Conservation (phyloP, 2,888 invertebrate species). For the Brachyopa scutellaris region DNA sequence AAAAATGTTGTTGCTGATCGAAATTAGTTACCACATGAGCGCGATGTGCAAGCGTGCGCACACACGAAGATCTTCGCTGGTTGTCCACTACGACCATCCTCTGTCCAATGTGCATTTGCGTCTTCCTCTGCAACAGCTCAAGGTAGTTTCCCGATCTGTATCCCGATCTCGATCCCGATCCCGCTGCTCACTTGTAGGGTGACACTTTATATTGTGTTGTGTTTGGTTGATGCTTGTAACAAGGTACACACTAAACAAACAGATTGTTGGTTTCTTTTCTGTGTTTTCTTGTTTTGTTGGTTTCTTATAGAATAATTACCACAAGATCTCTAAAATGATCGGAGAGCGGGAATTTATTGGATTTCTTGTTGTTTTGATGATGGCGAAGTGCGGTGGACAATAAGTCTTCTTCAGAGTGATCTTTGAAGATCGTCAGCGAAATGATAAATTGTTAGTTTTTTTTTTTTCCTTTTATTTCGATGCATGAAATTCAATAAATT, state of each 20-base stretch:
- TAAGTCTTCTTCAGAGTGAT: slow-evolving; percentile 33
- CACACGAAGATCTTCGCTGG: slow-evolving; percentile 44
- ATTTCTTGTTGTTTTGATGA: background rate
- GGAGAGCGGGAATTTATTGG: slow-evolving; percentile 43
- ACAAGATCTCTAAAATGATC: slow-evolving; percentile 45
- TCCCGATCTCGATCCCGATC: too few relatives aligned
- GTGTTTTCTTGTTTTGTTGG: slow-evolving; percentile 1
- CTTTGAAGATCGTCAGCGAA: slow-evolving; percentile 20
- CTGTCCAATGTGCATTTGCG: background rate
- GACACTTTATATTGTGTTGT: slow-evolving; percentile 66
- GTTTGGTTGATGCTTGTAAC: slow-evolving; percentile 29
- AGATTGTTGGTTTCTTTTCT: background rate
- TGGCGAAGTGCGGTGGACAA: slow-evolving; percentile 1
- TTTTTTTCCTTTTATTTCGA: slow-evolving; percentile 1
- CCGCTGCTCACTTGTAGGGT: slow-evolving; percentile 59
- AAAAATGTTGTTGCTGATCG: slow-evolving; percentile 67
- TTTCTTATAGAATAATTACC: slow-evolving; percentile 47
- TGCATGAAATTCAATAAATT: slow-evolving; percentile 22
- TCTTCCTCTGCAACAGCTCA: too few relatives aligned
- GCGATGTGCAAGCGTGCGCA: slow-evolving; percentile 12
- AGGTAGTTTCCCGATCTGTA: too few relatives aligned
- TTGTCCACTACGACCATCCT: background rate
- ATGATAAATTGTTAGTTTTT: slow-evolving; percentile 39
- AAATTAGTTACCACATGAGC: slow-evolving; percentile 60
- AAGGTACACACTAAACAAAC: slow-evolving; percentile 26